These are phyloP conservation scores for Eclectus roratus DNA, from an alignment of 2,113 vertebrate genomes.

Conservation along the genomic window DNA sequence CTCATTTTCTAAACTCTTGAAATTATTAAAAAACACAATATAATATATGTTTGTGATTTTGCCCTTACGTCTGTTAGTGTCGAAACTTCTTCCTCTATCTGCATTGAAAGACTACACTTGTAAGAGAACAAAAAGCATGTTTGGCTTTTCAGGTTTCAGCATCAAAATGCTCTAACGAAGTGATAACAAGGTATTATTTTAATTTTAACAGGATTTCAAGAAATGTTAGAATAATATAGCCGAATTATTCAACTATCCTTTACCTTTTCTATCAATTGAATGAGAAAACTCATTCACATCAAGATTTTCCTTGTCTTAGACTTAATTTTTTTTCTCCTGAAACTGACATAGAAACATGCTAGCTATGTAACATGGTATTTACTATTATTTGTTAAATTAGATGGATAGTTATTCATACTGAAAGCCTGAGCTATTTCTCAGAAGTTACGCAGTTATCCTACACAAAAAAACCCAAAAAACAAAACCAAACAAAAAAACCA, in stretches of 20 bases:
- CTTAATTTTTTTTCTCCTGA: not conserved
- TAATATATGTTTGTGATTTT: not conserved
- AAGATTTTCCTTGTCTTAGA: not conserved
- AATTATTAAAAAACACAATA: not conserved
- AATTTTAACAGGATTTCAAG: not conserved
- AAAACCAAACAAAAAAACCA: not conserved
- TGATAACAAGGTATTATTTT: not conserved
- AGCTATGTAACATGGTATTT: fast-evolving
- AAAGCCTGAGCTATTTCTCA: not conserved
- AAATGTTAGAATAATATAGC: not conserved
- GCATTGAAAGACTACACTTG: not conserved
- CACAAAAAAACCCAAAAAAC: not conserved
- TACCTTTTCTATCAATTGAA: not conserved
- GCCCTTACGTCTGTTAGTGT: not conserved
- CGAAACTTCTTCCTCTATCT: not conserved
- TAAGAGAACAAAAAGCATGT: not conserved
- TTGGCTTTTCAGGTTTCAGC: not conserved
- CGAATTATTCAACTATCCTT: not conserved
- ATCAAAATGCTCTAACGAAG: not conserved
- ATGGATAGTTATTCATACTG: not conserved
- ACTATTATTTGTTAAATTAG: not conserved
- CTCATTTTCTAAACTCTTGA: not conserved
- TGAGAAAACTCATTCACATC: not conserved
- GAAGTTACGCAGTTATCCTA: not conserved
- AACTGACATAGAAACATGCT: not conserved